A percentile compares a stretch with the other conserved stretches of the same genome.
These are phyloP conservation scores for Sceloporus tristichus DNA, from an alignment of 2,113 vertebrate species.

Conservation along the genomic window DNA sequence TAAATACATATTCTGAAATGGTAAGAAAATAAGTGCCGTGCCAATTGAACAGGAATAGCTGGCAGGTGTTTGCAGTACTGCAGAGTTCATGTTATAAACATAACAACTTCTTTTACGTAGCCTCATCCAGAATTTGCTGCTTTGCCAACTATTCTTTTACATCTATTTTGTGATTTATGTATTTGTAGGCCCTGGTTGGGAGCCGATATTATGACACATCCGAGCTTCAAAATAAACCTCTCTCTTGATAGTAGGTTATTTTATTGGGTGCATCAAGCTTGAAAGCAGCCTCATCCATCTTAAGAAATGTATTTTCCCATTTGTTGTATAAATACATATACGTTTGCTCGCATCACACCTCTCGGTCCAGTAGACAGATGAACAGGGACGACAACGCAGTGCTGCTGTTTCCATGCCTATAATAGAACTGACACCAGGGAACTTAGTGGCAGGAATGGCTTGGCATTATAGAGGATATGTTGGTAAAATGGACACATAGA, in stretches of 20 bases:
- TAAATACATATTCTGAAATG: too few species aligned
- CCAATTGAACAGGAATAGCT: not conserved
- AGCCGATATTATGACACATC: conserved; percentile 70
- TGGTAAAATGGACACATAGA: not conserved
- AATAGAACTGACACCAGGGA: conserved; percentile 64
- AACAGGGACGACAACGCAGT: conserved; percentile 58
- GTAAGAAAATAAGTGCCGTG: not conserved
- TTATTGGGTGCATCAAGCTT: conserved; percentile 74
- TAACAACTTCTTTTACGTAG: conserved; percentile 11
- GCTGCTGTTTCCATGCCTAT: conserved; percentile 65
- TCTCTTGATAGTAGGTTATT: conserved; percentile 74
- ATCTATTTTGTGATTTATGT: conserved; percentile 67
- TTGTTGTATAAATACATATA: conserved; percentile 76
- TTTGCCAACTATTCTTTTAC: conserved; percentile 67
- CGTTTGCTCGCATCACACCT: conserved; percentile 74
- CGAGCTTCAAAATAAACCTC: conserved; percentile 79
- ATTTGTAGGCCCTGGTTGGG: conserved; percentile 70
- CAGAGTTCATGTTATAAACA: fast-evolving
- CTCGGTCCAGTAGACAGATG: conserved; percentile 68
- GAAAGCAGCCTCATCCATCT: conserved; percentile 78
- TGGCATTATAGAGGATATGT: not conserved
- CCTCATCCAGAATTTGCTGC: not conserved
- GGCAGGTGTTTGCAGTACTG: not conserved
- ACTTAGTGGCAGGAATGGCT: conserved; percentile 49
- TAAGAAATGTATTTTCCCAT: conserved; percentile 76